These are phyloP conservation scores for Drosophila anomalata DNA, from an alignment of 2,888 invertebrate species.

Conservation along the genomic window DNA sequence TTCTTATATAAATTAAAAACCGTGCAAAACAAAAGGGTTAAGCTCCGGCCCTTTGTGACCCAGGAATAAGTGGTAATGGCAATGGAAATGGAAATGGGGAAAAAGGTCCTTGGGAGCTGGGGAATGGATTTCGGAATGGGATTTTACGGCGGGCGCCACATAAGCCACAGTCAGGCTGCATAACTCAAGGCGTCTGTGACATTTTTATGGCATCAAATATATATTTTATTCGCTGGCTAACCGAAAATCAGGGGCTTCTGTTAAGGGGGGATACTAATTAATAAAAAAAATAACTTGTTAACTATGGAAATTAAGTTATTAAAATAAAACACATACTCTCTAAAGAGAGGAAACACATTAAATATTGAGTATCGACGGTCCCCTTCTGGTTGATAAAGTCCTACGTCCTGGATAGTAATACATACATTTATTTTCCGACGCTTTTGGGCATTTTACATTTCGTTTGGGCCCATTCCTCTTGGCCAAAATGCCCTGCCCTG, in stretches of 20 bases:
- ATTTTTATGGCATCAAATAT: conserved; percentile 72
- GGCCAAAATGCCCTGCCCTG: conserved; percentile 9
- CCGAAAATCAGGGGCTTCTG: conserved; percentile 7
- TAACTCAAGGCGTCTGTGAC: conserved; percentile 79
- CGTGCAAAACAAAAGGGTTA: conserved; percentile 73
- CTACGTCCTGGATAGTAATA: conserved; percentile 30
- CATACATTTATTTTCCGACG: conserved; percentile 58
- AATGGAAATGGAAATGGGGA: conserved; percentile 15
- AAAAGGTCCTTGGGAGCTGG: conserved; percentile 3
- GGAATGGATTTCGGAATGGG: conserved; percentile 16
- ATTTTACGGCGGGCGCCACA: conserved; percentile 51
- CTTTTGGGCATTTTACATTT: conserved; percentile 69
- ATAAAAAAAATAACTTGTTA: not conserved
- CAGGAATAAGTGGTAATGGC: conserved; percentile 31
- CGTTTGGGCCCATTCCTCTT: conserved; percentile 40
- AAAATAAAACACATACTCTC: not conserved
- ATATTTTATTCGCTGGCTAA: conserved; percentile 67
- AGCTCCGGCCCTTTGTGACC: conserved; percentile 19
- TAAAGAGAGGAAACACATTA: not conserved
- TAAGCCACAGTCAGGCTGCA: conserved; percentile 69
- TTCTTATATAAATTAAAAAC: conserved; percentile 64
- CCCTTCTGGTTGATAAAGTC: no score
- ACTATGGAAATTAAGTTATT: not conserved
- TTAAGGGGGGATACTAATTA: not conserved
- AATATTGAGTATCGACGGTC: not conserved